phyloP scores from a whole-genome alignment of 2,888 invertebrate genomes.

The Perdita meconis region DNA sequence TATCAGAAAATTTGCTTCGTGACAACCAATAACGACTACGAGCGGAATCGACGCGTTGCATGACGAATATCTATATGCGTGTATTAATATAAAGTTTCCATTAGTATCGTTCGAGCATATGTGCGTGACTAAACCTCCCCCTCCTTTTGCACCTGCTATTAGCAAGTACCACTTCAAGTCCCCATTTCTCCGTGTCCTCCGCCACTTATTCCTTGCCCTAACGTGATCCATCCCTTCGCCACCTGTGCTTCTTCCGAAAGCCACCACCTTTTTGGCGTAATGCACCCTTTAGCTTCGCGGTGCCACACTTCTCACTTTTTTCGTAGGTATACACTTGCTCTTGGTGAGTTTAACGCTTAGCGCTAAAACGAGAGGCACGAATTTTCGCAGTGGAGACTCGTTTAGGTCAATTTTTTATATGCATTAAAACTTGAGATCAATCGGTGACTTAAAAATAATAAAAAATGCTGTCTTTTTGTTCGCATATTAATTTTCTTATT shows the following conservation, averaged over 20 bases:
- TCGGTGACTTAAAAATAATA: too few species aligned
- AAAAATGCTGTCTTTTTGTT: too few species aligned
- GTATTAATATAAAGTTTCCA: slow-evolving; percentile 50
- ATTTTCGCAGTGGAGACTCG: too few species aligned
- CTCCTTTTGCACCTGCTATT: slow-evolving; percentile 60
- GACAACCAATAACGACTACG: neutral
- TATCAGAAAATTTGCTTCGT: neutral
- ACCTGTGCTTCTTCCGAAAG: slow-evolving; percentile 41
- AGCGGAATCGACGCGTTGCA: slow-evolving; percentile 19
- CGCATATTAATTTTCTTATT: too few species aligned
- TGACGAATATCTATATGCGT: slow-evolving; percentile 33
- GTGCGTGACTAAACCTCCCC: slow-evolving; percentile 63
- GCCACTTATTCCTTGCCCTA: slow-evolving; percentile 66
- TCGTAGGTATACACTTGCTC: too few species aligned
- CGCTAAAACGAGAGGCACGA: too few species aligned
- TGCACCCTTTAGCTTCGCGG: neutral
- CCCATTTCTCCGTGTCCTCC: slow-evolving; percentile 61
- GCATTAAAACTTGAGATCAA: too few species aligned
- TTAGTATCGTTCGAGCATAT: slow-evolving; percentile 57
- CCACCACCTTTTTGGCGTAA: slow-evolving; percentile 4
- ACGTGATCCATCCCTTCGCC: slow-evolving; percentile 47
- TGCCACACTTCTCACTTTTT: neutral
- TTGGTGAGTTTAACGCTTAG: too few species aligned
- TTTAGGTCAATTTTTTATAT: too few species aligned
- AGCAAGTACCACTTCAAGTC: slow-evolving; percentile 60